Evolutionary conservation across 2,888 invertebrate genomes (phyloP).

Genomic region (Horisme vitalbata): DNA sequence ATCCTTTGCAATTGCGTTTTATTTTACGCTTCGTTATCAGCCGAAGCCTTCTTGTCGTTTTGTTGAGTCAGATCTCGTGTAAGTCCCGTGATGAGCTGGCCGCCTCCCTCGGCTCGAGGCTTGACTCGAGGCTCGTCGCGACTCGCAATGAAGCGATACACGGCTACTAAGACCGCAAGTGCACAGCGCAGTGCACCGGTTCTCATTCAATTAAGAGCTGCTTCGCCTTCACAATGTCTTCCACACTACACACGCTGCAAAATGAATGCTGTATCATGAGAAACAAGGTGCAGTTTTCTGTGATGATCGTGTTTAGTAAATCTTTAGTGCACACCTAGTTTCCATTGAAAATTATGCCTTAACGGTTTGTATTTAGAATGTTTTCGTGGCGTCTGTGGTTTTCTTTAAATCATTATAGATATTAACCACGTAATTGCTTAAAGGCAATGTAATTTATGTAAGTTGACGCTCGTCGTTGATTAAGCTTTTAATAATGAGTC

Average conservation of each 20-base stretch:
- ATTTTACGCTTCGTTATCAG: too few species aligned
- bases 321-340: slow-evolving; percentile 1
- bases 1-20: too few species aligned
- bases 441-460: slow-evolving; percentile 29
- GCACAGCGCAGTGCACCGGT: slow-evolving; percentile 5
- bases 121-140: neutral
- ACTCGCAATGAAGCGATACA: slow-evolving; percentile 8
- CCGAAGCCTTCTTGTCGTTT: too few species aligned
- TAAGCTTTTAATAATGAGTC: slow-evolving; percentile 27
- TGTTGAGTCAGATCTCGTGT: slow-evolving; percentile 2
- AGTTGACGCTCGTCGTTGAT: slow-evolving; percentile 24
- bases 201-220: slow-evolving; percentile 11
- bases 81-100: neutral
- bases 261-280: neutral
- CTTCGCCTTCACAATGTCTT: slow-evolving; percentile 6
- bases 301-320: slow-evolving; percentile 2
- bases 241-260: neutral
- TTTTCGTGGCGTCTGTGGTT: neutral
- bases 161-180: too few species aligned
- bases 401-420: slow-evolving; percentile 22
- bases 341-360: neutral
- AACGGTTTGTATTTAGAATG: neutral
- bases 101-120: too few species aligned
- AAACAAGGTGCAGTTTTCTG: neutral
- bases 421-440: slow-evolving; percentile 28